These are phyloP conservation scores for Leptura quadrifasciata DNA, from an alignment of 2,888 invertebrate species.

Conservation along the genomic window DNA sequence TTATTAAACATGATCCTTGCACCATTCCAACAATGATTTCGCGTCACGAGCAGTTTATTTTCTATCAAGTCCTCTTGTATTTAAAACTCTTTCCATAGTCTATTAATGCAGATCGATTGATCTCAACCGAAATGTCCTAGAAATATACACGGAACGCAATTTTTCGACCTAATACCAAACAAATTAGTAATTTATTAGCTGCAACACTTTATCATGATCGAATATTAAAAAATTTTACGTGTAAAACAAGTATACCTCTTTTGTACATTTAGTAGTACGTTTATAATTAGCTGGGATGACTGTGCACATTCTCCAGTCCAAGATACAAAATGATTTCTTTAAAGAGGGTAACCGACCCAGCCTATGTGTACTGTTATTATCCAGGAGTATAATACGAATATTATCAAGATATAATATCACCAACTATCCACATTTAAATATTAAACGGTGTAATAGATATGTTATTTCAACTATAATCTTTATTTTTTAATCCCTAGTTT, in stretches of 20 bases:
- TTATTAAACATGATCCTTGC: neutral
- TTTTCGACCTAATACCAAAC: slow-evolving; percentile 37
- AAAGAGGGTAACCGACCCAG: slow-evolving; percentile 31
- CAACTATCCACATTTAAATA: too few species aligned
- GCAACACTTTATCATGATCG: slow-evolving; percentile 23
- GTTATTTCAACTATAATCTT: too few species aligned
- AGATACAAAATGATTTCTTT: slow-evolving; percentile 38
- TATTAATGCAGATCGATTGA: neutral
- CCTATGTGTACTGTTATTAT: slow-evolving; percentile 28
- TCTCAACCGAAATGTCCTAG: slow-evolving; percentile 16
- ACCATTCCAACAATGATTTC: slow-evolving; percentile 7
- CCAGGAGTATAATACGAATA: slow-evolving; percentile 34
- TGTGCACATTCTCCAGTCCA: slow-evolving; percentile 26
- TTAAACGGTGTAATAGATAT: too few species aligned
- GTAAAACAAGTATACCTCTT: slow-evolving; percentile 36
- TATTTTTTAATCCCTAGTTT: too few species aligned
- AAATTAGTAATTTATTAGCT: slow-evolving; percentile 29
- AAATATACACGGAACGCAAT: slow-evolving; percentile 13
- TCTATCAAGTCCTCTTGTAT: neutral
- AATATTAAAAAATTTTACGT: slow-evolving; percentile 10
- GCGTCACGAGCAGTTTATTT: neutral
- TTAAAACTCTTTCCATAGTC: neutral
- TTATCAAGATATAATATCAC: slow-evolving; percentile 18
- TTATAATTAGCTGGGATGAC: slow-evolving; percentile 38
- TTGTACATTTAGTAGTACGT: slow-evolving; percentile 30